Conservation (phyloP, 2,113 vertebrate species). For the Ochotona curzoniae region DNA sequence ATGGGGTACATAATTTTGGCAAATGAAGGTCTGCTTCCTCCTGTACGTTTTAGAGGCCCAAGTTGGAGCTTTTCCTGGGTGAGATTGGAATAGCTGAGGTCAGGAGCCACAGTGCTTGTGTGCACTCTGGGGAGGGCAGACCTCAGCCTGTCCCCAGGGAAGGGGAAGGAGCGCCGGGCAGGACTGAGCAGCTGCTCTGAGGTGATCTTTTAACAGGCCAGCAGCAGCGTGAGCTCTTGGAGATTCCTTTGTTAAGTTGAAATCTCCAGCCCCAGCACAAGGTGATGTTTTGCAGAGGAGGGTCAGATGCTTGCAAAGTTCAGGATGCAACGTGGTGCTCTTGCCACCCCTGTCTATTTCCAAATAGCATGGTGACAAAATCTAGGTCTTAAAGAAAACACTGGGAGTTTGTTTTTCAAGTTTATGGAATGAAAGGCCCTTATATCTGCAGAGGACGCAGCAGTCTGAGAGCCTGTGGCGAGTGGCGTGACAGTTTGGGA, state of each 20-base stretch:
- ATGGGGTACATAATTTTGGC: neutral
- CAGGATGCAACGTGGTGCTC: neutral
- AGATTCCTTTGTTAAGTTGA: neutral
- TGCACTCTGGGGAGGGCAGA: neutral
- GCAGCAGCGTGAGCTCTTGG: accelerated
- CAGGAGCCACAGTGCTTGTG: neutral
- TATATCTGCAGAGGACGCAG: neutral
- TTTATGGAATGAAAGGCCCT: neutral
- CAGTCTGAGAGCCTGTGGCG: neutral
- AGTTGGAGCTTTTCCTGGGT: too few species aligned
- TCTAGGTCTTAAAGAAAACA: neutral
- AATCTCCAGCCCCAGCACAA: neutral
- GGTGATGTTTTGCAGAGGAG: neutral
- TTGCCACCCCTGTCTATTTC: neutral
- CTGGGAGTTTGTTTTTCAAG: neutral
- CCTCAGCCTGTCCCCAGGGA: too few species aligned
- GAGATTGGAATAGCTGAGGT: neutral
- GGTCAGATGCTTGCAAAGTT: neutral
- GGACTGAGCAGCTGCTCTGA: neutral
- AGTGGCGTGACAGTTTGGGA: neutral
- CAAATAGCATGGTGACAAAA: neutral
- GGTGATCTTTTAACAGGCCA: neutral
- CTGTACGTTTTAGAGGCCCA: neutral
- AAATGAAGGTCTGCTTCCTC: neutral
- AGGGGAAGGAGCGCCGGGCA: neutral